Conservation (phyloP, 2,888 invertebrate species). For the Heliothis peltigera region DNA sequence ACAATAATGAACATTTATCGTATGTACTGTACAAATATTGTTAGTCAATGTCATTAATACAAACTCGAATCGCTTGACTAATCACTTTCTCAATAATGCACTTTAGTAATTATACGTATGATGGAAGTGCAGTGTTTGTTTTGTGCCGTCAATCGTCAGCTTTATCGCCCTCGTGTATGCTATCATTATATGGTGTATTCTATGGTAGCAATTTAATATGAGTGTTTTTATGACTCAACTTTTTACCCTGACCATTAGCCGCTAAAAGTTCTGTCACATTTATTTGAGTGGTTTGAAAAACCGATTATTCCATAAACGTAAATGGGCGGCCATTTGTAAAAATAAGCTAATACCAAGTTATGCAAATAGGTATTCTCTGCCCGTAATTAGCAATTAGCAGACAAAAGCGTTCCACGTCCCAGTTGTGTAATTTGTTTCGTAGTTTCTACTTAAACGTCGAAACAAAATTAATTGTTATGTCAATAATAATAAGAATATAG, state of each 20-base stretch:
- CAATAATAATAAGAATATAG: slow-evolving; percentile 14
- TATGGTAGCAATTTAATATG: slow-evolving; percentile 39
- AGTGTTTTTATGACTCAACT: slow-evolving; percentile 48
- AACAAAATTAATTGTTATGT: slow-evolving; percentile 9
- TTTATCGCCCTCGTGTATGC: slow-evolving; percentile 40
- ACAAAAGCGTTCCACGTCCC: slow-evolving; percentile 45
- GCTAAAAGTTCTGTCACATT: slow-evolving; percentile 31
- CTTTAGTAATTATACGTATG: slow-evolving; percentile 35
- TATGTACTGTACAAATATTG: slow-evolving; percentile 3
- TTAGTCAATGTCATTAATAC: slow-evolving; percentile 8
- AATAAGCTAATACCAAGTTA: slow-evolving; percentile 39
- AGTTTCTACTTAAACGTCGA: slow-evolving; percentile 18
- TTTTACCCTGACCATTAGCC: slow-evolving; percentile 26
- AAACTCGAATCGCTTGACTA: neutral
- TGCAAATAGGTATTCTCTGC: slow-evolving; percentile 45
- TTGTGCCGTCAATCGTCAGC: slow-evolving; percentile 18
- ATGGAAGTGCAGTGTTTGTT: slow-evolving; percentile 19
- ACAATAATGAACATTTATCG: neutral
- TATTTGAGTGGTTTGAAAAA: slow-evolving; percentile 5
- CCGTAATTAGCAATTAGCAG: slow-evolving; percentile 45
- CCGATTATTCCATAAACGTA: slow-evolving; percentile 20
- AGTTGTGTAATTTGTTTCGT: slow-evolving; percentile 29
- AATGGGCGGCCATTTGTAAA: slow-evolving; percentile 33
- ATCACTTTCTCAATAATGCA: slow-evolving; percentile 42
- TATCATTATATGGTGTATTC: neutral